phyloP scores from a whole-genome alignment of 1,140 invertebrate genomes.

The Zaprionus ornatus region DNA sequence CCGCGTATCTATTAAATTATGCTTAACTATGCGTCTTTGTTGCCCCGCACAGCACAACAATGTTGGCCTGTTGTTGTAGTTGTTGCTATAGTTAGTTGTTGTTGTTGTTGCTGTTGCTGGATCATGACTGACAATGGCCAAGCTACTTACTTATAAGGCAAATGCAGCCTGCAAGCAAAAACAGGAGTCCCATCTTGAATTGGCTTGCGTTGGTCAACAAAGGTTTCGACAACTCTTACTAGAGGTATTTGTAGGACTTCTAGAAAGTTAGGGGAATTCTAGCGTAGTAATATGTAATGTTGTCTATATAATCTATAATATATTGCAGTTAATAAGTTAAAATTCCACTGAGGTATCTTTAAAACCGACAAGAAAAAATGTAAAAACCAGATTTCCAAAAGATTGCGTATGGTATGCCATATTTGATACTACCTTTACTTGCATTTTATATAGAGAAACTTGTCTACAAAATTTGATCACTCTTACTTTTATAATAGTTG shows the following conservation, averaged over 20 bases:
- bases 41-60: constrained; percentile 32
- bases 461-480: neutral
- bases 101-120: constrained; percentile 30
- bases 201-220: neutral
- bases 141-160: constrained; percentile 56
- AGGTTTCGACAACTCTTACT: neutral
- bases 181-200: neutral
- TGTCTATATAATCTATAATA: no score
- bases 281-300: neutral
- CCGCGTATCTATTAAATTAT: constrained; percentile 80
- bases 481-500: neutral
- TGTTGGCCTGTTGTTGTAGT: constrained; percentile 19
- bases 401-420: neutral
- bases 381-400: no score
- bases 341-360: no score
- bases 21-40: constrained; percentile 80
- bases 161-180: constrained; percentile 10
- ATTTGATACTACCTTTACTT: neutral
- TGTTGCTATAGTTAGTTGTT: constrained; percentile 19
- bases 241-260: neutral
- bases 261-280: neutral
- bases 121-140: constrained; percentile 55
- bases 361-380: no score
- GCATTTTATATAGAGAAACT: neutral
- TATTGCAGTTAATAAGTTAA: neutral